A percentile compares a stretch with the other conserved stretches of the same genome.
Conservation (phyloP, 2,888 invertebrate species). For the Troilus luridus region DNA sequence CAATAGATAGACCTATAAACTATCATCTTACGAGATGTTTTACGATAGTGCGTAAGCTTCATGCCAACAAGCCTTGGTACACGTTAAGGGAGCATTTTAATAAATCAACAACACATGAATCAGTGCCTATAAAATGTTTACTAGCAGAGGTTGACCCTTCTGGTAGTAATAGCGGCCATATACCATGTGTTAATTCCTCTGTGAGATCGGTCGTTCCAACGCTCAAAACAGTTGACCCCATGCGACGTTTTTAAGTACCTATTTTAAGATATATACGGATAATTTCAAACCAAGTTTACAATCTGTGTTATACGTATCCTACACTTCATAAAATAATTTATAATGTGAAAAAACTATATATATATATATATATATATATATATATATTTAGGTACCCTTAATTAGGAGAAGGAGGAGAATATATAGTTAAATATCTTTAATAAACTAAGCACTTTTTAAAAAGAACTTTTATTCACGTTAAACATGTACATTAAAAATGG, state of each 20-base stretch:
- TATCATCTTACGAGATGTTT: not conserved
- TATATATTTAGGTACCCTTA: too few species aligned
- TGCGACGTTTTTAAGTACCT: not conserved
- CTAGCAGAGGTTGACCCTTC: not conserved
- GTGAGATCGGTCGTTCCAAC: not conserved
- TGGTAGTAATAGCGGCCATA: not conserved
- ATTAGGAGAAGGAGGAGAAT: too few species aligned
- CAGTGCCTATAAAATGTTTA: constrained; percentile 2
- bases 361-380: too few species aligned
- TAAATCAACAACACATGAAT: constrained; percentile 1
- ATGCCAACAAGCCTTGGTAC: not conserved
- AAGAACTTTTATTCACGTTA: too few species aligned
- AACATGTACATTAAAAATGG: too few species aligned
- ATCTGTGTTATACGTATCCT: too few species aligned
- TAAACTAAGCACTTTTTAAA: too few species aligned
- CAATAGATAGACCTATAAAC: too few species aligned
- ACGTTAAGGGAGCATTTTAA: not conserved
- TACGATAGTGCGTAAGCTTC: not conserved
- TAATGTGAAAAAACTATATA: too few species aligned
- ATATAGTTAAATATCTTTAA: too few species aligned
- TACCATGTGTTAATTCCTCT: not conserved
- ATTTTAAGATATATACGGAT: not conserved
- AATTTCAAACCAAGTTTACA: too few species aligned
- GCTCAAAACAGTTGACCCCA: not conserved
- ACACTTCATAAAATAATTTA: too few species aligned